These are phyloP conservation scores for Steatornis caripensis DNA, from an alignment of 2,113 vertebrate genomes.

Conservation along the genomic window DNA sequence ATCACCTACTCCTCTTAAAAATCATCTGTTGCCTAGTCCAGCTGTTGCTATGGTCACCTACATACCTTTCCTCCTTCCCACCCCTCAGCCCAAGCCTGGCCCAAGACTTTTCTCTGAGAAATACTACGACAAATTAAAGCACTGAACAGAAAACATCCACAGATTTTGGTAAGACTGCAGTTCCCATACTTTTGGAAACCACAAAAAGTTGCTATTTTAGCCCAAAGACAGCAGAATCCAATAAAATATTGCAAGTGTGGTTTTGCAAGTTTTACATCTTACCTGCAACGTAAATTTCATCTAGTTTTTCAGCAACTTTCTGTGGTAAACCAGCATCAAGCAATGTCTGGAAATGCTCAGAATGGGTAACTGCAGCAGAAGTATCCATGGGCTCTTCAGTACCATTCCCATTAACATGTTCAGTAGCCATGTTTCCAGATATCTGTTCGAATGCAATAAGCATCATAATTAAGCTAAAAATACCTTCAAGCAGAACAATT, in stretches of 20 bases:
- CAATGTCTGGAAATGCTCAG: slow-evolving; percentile 92
- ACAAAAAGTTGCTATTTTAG: slow-evolving; percentile 97
- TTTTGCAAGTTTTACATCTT: slow-evolving; percentile 80
- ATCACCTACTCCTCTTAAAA: slow-evolving; percentile 41
- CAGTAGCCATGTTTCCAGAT: slow-evolving; percentile 94
- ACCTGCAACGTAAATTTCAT: slow-evolving; percentile 99
- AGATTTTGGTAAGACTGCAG: slow-evolving; percentile 78
- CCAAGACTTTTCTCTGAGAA: not conserved
- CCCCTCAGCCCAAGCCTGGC: not conserved
- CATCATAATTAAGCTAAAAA: slow-evolving; percentile 85
- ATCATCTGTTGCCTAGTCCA: slow-evolving; percentile 48
- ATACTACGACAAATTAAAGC: not conserved
- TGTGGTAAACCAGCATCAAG: slow-evolving; percentile 94
- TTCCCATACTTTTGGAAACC: slow-evolving; percentile 95
- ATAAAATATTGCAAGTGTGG: slow-evolving; percentile 77
- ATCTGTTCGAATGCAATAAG: slow-evolving; percentile 96
- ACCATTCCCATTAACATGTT: slow-evolving; percentile 98
- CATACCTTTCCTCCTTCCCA: slow-evolving; percentile 23
- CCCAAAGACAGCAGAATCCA: slow-evolving; percentile 83
- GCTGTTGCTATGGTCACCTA: slow-evolving; percentile 70
- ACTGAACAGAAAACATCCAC: not conserved
- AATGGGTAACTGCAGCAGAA: slow-evolving; percentile 85
- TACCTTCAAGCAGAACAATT: slow-evolving; percentile 43
- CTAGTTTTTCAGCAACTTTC: slow-evolving; percentile 97
- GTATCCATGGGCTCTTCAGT: slow-evolving; percentile 98